phyloP scores from a whole-genome alignment of 2,113 vertebrate genomes.

The Nerophis ophidion region DNA sequence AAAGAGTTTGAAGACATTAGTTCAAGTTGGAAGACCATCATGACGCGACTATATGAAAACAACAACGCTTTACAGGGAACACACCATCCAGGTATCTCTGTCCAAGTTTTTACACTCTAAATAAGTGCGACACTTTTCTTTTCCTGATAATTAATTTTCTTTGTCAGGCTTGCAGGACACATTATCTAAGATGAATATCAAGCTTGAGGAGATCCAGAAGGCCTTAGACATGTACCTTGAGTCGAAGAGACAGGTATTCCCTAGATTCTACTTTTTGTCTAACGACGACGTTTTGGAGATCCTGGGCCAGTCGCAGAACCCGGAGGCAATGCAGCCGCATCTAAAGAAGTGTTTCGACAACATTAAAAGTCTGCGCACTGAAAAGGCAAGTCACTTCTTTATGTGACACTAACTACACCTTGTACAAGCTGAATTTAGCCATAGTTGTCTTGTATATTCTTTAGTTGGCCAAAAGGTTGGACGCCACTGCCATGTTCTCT shows the following conservation, averaged over 20 bases:
- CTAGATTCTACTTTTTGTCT: slow-evolving; percentile 87
- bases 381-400: slow-evolving; percentile 62
- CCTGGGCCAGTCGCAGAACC: slow-evolving; percentile 83
- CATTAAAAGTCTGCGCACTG: slow-evolving; percentile 76
- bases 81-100: slow-evolving; percentile 74
- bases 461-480: slow-evolving; percentile 34
- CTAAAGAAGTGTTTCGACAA: slow-evolving; percentile 89
- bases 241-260: slow-evolving; percentile 84
- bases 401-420: neutral
- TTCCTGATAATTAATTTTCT: neutral
- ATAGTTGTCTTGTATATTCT: slow-evolving; percentile 5
- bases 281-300: slow-evolving; percentile 86
- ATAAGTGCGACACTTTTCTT: too few species aligned
- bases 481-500: slow-evolving; percentile 77
- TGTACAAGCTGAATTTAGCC: neutral
- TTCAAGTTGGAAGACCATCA: slow-evolving; percentile 76
- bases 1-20: slow-evolving; percentile 77
- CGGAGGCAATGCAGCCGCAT: slow-evolving; percentile 81
- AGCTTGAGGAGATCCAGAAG: slow-evolving; percentile 83
- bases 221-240: slow-evolving; percentile 85
- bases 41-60: slow-evolving; percentile 70
- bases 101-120: neutral
- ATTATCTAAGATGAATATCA: slow-evolving; percentile 72
- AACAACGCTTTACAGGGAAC: slow-evolving; percentile 79
- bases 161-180: slow-evolving; percentile 74